Evolutionary conservation across 2,888 invertebrate genomes (phyloP).

Genomic region (Chrysolina oricalcia): DNA sequence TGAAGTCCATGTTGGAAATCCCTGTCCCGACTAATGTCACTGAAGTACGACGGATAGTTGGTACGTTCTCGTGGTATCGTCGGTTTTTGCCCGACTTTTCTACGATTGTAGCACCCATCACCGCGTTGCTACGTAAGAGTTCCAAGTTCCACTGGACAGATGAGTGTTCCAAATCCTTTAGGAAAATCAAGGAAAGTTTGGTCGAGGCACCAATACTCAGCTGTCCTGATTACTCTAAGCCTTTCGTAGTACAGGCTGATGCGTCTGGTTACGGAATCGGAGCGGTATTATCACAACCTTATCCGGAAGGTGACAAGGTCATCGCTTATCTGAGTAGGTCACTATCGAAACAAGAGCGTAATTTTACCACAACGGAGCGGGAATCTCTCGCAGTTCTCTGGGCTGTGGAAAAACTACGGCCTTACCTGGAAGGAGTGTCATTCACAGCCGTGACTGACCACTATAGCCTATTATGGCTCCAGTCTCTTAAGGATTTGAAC

Average conservation of each 20-base stretch:
- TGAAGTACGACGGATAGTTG: not conserved
- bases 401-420: conserved; percentile 4
- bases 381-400: not conserved
- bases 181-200: not conserved
- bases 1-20: not conserved
- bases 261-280: too few species aligned
- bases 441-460: not conserved
- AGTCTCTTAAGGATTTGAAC: not conserved
- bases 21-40: not conserved
- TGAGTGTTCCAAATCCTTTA: not conserved
- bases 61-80: too few species aligned
- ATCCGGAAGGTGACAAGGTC: conserved; percentile 30
- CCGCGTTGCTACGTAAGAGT: not conserved
- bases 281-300: conserved; percentile 34
- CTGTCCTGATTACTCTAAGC: conserved; percentile 26
- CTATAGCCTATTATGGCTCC: not conserved
- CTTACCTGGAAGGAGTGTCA: conserved; percentile 35
- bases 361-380: conserved; percentile 28
- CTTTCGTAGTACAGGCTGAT: conserved; percentile 40
- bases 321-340: not conserved
- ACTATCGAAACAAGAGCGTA: conserved; percentile 1
- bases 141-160: not conserved
- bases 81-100: not conserved
- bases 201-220: conserved; percentile 17
- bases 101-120: too few species aligned